Percentiles rank a stretch among this genome's conserved stretches.
Evolutionary conservation across 2,797 vertebrate species (phyloP).

Genomic region (Parauchenoglanis punctatus): DNA sequence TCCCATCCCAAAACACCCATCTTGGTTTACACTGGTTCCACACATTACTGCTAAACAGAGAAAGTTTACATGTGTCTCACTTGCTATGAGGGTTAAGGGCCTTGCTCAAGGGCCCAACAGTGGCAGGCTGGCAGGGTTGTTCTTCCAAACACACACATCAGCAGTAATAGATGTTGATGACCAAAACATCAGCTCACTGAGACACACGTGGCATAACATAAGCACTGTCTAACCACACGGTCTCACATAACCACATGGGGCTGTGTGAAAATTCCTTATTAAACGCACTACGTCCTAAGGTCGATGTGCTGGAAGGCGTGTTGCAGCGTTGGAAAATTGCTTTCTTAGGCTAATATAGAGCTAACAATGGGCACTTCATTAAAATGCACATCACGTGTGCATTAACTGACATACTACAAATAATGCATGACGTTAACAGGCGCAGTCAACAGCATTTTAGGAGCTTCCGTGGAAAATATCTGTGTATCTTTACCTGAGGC

Average conservation of each 20-base stretch:
- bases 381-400: not conserved
- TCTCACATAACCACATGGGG: not conserved
- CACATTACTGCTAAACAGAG: not conserved
- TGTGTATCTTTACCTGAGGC: conserved; percentile 1
- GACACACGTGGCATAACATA: not conserved
- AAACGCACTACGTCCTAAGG: not conserved
- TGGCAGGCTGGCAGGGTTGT: not conserved
- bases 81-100: not conserved
- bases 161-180: not conserved
- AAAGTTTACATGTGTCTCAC: not conserved
- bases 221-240: not conserved
- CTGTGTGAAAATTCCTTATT: not conserved
- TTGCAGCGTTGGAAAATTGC: not conserved
- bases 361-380: not conserved
- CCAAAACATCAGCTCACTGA: not conserved
- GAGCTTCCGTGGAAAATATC: not conserved
- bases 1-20: not conserved
- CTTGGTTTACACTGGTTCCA: not conserved
- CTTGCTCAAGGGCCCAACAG: not conserved
- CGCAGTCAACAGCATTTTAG: not conserved
- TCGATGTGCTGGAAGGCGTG: not conserved
- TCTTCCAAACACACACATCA: not conserved
- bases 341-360: not conserved
- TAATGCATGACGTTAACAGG: not conserved
- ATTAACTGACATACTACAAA: not conserved